These are phyloP conservation scores for Alosa sapidissima DNA, from an alignment of 2,797 vertebrate genomes.

Conservation along the genomic window DNA sequence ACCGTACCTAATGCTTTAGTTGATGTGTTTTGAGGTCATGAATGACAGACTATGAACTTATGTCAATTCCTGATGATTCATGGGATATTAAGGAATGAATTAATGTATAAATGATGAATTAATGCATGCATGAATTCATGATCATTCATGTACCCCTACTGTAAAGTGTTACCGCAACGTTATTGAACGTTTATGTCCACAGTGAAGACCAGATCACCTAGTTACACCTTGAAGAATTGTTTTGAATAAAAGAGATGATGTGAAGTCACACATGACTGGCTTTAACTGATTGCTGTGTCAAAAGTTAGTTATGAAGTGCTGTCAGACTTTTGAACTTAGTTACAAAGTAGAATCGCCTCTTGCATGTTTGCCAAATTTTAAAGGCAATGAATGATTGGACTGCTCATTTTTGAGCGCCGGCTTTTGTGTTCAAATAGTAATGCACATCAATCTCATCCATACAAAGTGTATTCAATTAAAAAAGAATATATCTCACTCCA, in stretches of 20 bases:
- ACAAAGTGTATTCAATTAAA: slow-evolving; percentile 45
- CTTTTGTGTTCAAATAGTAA: slow-evolving; percentile 27
- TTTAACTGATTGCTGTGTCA: background rate
- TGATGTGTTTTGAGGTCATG: too few species aligned
- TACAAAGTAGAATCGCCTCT: slow-evolving; percentile 26
- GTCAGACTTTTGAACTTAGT: slow-evolving; percentile 30
- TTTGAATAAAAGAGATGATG: background rate
- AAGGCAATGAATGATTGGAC: slow-evolving; percentile 24
- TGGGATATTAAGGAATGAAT: too few species aligned
- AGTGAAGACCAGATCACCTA: too few species aligned
- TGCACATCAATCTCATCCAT: slow-evolving; percentile 32
- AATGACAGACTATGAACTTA: too few species aligned
- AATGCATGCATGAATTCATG: too few species aligned
- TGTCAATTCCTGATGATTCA: too few species aligned
- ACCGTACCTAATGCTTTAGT: too few species aligned
- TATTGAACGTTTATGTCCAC: too few species aligned
- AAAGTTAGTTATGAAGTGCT: slow-evolving; percentile 23
- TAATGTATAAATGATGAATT: too few species aligned
- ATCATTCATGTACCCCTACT: background rate
- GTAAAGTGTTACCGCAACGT: background rate
- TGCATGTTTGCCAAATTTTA: slow-evolving; percentile 33
- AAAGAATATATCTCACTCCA: slow-evolving; percentile 43
- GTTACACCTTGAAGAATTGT: too few species aligned
- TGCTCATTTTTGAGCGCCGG: background rate
- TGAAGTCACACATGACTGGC: too few species aligned